Evolutionary conservation across 2,797 vertebrate species (phyloP), one percentile per base, ranked within the genome.

Genomic region (Argentina silus): DNA sequence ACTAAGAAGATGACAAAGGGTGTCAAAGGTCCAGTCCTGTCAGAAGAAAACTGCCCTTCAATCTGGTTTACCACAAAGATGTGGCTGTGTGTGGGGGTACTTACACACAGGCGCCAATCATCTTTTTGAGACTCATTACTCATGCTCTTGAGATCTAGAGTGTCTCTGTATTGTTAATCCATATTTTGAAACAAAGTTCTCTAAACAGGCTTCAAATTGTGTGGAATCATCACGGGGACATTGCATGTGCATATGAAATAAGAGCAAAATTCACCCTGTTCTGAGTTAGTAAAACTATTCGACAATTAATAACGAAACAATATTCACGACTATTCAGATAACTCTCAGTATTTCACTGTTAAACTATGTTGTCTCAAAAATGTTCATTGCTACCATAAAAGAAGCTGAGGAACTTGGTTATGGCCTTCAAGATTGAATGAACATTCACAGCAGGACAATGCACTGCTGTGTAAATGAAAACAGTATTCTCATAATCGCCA

Each of bases 1-100:
- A 80, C 65, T 77, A 72, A 67, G 84, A 74, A 79, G 82, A 86
- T 86, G 81, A 86, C 69, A 78, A 88, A 78, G 56, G 73, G 76
- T 85, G 85, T 87, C 82, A 84, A 86, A 90, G 83, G 80, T n/a
- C 66, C 76, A 82, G 51, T 82, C 67, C 76, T 69, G 60, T 72
- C 70, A 71, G 48, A 51, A 69, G 17, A 67, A 78, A 81, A 78
- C 55, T 78, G 74, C 70, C 73, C 59, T 83, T 77, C 75, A 81
- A 21, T 78, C 79, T 74, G 73, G 78, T 74, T 75, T 69, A 67
- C 47, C 61, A 73, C 55, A 82, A 82, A 70, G 75, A 79, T 17
- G 48, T 1, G 12, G 36, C n/a, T 50, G 27, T 50, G 36, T 45
- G 64, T 55, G 43, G 69, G 61, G 72, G 14, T 75, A 80, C 71